Percentiles rank a stretch among this genome's conserved stretches.
These are phyloP conservation scores for Caenorhabditis remanei DNA, from an alignment of 1,140 invertebrate species.

Conservation along the genomic window DNA sequence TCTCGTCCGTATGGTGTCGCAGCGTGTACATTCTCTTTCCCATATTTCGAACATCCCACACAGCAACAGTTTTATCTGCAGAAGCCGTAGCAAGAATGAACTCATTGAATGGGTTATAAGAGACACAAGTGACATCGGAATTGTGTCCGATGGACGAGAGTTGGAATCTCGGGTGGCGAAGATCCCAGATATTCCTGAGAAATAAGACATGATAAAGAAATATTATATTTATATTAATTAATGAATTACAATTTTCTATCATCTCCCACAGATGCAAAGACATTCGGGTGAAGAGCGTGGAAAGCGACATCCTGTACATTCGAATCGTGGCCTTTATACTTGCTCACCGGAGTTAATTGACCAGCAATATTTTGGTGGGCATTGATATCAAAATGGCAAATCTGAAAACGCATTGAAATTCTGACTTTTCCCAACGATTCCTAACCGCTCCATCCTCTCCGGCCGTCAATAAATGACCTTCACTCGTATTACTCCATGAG, in stretches of 20 bases:
- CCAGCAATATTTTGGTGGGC: constrained; percentile 90
- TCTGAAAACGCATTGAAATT: not conserved
- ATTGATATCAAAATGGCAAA: constrained; percentile 94
- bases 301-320: constrained; percentile 99
- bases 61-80: constrained; percentile 90
- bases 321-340: constrained; percentile 94
- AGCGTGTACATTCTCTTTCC: constrained; percentile 98
- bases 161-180: constrained; percentile 84
- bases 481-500: constrained; percentile 98
- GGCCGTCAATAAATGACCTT: constrained; percentile 95
- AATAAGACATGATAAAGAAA: no score
- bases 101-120: constrained; percentile 99
- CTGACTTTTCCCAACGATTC: not conserved
- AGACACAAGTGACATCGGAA: constrained; percentile 96
- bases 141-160: constrained; percentile 99
- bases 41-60: constrained; percentile 97
- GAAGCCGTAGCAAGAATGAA: constrained; percentile 99
- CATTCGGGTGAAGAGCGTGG: constrained; percentile 95
- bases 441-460: constrained; percentile 94
- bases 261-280: constrained; percentile 98
- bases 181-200: constrained; percentile 95
- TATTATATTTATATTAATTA: no score
- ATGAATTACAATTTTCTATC: constrained; percentile 88
- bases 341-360: constrained; percentile 95
- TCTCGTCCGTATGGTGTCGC: constrained; percentile 99